Conservation (phyloP, 2,797 vertebrate genomes). For the Melanotaenia nigrans region DNA sequence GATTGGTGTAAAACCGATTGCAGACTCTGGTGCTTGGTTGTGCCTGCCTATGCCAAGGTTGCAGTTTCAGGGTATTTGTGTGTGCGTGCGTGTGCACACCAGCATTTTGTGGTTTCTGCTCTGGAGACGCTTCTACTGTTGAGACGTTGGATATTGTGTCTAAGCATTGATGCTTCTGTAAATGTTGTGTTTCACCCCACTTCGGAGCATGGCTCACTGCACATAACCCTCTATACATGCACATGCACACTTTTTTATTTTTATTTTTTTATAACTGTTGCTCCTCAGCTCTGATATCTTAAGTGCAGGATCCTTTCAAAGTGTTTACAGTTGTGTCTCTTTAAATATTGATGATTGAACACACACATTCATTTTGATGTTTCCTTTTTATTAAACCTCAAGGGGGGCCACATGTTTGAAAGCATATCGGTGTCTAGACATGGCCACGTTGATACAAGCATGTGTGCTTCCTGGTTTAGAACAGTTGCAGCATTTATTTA, state of each 20-base stretch:
- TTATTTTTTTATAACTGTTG: constrained; percentile 7
- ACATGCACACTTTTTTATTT: constrained; percentile 4
- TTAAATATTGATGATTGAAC: constrained; percentile 59
- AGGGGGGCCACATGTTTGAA: constrained; percentile 22
- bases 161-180: constrained; percentile 10
- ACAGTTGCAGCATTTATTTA: neutral
- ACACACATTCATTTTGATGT: constrained; percentile 33
- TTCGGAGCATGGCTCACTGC: constrained; percentile 6
- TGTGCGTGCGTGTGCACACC: neutral
- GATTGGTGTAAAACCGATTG: constrained; percentile 42
- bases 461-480: constrained; percentile 4
- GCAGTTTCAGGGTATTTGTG: constrained; percentile 26
- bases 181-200: constrained; percentile 10
- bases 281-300: constrained; percentile 27
- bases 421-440: constrained; percentile 39
- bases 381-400: constrained; percentile 36
- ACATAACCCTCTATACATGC: constrained; percentile 5
- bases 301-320: constrained; percentile 19
- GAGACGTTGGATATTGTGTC: neutral
- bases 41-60: constrained; percentile 53
- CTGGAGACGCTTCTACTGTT: constrained; percentile 4
- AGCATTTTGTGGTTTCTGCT: constrained; percentile 28
- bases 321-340: constrained; percentile 46
- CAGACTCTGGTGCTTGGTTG: constrained; percentile 47
- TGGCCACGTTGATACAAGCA: constrained; percentile 1